phyloP scores from a whole-genome alignment of 2,888 invertebrate genomes.

The Leptothorax acervorum region DNA sequence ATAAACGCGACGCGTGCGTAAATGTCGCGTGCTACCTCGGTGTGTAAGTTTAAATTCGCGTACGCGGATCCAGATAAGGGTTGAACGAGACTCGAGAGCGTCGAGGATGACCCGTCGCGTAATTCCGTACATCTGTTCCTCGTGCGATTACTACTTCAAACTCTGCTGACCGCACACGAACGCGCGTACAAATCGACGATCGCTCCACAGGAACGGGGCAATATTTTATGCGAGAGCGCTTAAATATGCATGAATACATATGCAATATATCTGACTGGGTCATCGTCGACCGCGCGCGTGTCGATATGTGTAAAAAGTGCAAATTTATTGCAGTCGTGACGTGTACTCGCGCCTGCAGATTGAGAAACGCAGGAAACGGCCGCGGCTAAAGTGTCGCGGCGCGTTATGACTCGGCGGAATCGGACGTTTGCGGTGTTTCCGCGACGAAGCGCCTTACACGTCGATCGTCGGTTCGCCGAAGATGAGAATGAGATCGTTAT shows the following conservation, averaged over 20 bases:
- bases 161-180: too few relatives aligned
- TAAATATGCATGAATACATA: conserved; percentile 24
- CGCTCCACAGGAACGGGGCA: neutral
- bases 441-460: neutral
- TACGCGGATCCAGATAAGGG: neutral
- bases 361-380: conserved; percentile 9
- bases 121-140: neutral
- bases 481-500: neutral
- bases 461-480: neutral
- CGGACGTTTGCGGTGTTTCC: conserved; percentile 4
- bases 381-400: neutral
- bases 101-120: neutral
- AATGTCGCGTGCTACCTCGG: neutral
- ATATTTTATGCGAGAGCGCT: conserved; percentile 7
- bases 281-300: conserved; percentile 5
- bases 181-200: neutral
- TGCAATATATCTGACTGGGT: conserved; percentile 19
- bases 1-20: neutral
- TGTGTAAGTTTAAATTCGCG: neutral
- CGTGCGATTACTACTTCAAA: neutral
- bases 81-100: neutral
- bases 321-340: conserved; percentile 27
- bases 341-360: neutral
- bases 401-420: conserved; percentile 14
- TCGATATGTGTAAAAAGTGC: conserved; percentile 26